A percentile compares a stretch with the other conserved stretches of the same genome.
These are phyloP conservation scores for Drosophila atroscutellata DNA, from an alignment of 2,888 invertebrate genomes.

Conservation along the genomic window DNA sequence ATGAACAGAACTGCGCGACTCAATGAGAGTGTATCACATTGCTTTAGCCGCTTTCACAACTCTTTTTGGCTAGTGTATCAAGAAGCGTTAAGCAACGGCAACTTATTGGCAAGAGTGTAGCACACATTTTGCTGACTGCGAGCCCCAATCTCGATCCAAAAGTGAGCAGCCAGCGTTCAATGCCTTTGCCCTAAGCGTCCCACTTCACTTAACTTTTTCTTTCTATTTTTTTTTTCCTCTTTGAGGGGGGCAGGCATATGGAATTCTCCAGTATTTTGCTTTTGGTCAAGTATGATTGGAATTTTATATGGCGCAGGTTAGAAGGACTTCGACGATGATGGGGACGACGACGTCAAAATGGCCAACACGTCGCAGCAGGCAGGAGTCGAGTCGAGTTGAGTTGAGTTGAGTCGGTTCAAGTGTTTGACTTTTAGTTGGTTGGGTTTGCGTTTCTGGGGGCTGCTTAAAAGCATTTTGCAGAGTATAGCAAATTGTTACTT, in stretches of 20 bases:
- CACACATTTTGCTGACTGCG: constrained; percentile 68
- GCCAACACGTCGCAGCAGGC: constrained; percentile 67
- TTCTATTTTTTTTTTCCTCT: background rate
- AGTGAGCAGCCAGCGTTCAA: constrained; percentile 36
- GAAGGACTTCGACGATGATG: constrained; percentile 38
- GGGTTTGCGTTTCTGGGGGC: constrained; percentile 23
- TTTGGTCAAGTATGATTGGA: constrained; percentile 79
- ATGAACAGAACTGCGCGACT: background rate
- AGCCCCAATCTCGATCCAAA: constrained; percentile 6
- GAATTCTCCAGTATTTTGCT: constrained; percentile 76
- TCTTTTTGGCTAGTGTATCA: constrained; percentile 32
- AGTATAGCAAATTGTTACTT: constrained; percentile 77
- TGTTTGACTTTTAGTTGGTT: constrained; percentile 74
- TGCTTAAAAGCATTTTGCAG: constrained; percentile 70
- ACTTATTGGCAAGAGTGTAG: constrained; percentile 63
- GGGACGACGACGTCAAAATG: constrained; percentile 63
- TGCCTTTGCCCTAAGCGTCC: constrained; percentile 65
- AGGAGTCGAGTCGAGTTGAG: background rate
- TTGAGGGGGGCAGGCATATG: constrained; percentile 9
- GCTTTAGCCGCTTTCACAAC: background rate
- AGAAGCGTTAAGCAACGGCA: constrained; percentile 55
- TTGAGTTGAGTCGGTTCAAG: constrained; percentile 37
- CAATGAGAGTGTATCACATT: background rate
- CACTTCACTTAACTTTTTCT: constrained; percentile 71
- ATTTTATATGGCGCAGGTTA: constrained; percentile 75